Evolutionary conservation across 2,113 vertebrate species (phyloP).

Genomic region (Pluvianellus socialis): DNA sequence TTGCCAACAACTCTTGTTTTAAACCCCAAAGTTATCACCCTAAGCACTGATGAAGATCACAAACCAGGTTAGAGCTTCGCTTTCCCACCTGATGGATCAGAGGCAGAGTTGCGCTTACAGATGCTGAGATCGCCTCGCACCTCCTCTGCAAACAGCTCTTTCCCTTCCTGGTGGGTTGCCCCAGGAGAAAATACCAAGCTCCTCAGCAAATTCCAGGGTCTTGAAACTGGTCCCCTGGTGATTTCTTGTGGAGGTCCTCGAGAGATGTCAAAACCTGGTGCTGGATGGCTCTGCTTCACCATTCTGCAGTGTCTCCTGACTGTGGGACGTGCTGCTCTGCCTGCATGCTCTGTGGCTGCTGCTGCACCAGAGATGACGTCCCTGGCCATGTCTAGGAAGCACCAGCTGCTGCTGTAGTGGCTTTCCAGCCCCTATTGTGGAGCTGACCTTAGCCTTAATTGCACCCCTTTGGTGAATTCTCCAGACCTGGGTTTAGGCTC

Average conservation of each 20-base stretch:
- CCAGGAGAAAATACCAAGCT: not conserved
- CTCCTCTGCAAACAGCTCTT: not conserved
- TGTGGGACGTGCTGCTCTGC: not conserved
- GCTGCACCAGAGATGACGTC: not conserved
- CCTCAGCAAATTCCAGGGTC: not conserved
- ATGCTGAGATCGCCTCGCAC: not conserved
- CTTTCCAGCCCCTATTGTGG: not conserved
- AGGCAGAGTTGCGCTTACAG: not conserved
- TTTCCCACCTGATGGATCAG: not conserved
- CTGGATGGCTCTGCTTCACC: not conserved
- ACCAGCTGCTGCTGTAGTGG: not conserved
- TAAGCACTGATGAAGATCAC: not conserved
- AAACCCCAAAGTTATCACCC: not conserved
- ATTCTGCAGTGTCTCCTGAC: accelerated
- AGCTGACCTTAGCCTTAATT: not conserved
- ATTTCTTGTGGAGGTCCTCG: not conserved
- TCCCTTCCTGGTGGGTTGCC: not conserved
- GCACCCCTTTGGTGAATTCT: not conserved
- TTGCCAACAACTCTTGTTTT: not conserved
- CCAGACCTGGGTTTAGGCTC: not conserved
- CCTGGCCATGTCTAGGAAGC: not conserved
- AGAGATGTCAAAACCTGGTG: not conserved
- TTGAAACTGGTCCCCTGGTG: not conserved
- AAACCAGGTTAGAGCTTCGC: not conserved
- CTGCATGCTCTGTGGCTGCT: accelerated